Conservation (phyloP, 2,113 vertebrate species). For the Alligator sinensis region DNA sequence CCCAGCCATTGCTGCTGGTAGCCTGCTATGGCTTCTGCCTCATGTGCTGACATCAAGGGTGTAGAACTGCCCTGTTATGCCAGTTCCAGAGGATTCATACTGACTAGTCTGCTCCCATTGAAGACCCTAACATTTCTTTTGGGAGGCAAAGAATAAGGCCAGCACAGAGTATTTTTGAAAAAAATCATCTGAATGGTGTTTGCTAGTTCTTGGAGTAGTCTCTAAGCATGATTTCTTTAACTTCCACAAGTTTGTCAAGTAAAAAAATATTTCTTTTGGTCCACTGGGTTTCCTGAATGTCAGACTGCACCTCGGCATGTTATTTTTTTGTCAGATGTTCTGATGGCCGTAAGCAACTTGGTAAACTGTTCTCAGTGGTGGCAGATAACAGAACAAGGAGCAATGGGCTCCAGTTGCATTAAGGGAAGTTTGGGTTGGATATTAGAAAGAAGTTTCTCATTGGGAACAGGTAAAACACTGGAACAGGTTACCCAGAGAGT, state of each 20-base stretch:
- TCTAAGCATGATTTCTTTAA: neutral
- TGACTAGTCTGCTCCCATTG: neutral
- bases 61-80: too few species aligned
- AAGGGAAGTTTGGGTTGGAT: too few species aligned
- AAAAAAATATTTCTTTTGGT: neutral
- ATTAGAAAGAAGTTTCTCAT: too few species aligned
- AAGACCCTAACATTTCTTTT: neutral
- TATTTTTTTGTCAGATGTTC: neutral
- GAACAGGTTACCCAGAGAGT: too few species aligned
- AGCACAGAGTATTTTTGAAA: neutral
- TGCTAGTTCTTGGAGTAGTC: neutral
- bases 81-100: too few species aligned
- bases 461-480: too few species aligned
- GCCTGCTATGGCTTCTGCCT: too few species aligned
- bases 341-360: neutral
- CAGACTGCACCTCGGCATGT: neutral
- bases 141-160: neutral
- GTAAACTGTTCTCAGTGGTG: neutral
- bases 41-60: too few species aligned
- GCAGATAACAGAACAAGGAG: too few species aligned
- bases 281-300: neutral
- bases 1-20: too few species aligned
- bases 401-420: too few species aligned
- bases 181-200: neutral
- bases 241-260: too few species aligned